Evolutionary conservation across 2,888 invertebrate species (phyloP).

Genomic region (Sarcophaga caerulescens): DNA sequence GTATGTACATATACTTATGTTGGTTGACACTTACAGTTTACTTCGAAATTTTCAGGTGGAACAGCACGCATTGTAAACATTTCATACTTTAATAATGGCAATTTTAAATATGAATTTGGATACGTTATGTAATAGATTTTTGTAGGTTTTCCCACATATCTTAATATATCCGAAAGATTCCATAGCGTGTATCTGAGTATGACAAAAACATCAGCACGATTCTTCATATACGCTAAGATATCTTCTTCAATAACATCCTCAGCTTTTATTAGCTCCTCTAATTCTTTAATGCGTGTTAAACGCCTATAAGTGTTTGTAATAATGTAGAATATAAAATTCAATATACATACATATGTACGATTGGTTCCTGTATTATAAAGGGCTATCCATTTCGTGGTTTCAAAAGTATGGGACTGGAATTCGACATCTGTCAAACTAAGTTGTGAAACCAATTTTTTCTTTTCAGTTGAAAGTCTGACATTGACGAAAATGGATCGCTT

Average conservation of each 20-base stretch:
- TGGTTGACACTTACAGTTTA: constrained; percentile 73
- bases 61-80: constrained; percentile 75
- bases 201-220: constrained; percentile 75
- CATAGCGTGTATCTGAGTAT: constrained; percentile 76
- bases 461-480: too few relatives aligned
- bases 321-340: neutral
- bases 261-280: constrained; percentile 70
- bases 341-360: too few relatives aligned
- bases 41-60: constrained; percentile 77
- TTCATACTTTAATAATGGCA: constrained; percentile 79
- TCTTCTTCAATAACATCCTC: constrained; percentile 71
- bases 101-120: constrained; percentile 76
- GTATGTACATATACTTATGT: neutral
- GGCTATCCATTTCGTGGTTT: too few relatives aligned
- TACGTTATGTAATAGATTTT: constrained; percentile 72
- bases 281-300: constrained; percentile 72
- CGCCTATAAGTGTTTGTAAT: constrained; percentile 71
- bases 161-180: constrained; percentile 77
- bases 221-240: constrained; percentile 71
- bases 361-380: neutral
- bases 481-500: too few relatives aligned
- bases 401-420: too few relatives aligned
- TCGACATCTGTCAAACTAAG: too few relatives aligned
- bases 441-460: too few relatives aligned
- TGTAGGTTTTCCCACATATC: constrained; percentile 75